A percentile compares a stretch with the other conserved stretches of the same genome.
phyloP scores from a whole-genome alignment of 2,888 invertebrate genomes.

The Erebia ligea region DNA sequence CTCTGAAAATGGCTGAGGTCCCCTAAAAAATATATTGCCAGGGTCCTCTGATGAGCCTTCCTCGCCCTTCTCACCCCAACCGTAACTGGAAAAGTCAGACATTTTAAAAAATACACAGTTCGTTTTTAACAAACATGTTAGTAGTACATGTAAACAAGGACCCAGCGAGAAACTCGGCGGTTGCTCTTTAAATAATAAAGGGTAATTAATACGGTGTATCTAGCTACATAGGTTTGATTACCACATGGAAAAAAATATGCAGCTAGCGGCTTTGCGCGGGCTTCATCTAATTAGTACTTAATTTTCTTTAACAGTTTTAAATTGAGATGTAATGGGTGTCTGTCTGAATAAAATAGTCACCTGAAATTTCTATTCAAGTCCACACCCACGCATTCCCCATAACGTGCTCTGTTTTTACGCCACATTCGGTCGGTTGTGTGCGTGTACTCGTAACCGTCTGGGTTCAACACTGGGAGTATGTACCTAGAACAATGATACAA shows the following conservation, averaged over 20 bases:
- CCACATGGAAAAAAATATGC: no score
- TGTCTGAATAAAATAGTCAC: constrained; percentile 44
- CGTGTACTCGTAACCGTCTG: constrained; percentile 94
- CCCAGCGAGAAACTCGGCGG: no score
- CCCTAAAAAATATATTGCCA: constrained; percentile 92
- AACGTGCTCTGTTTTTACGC: constrained; percentile 88
- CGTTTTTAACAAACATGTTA: no score
- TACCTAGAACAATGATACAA: constrained; percentile 69
- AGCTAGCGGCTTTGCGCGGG: no score
- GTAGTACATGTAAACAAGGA: no score
- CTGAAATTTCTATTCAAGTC: constrained; percentile 95
- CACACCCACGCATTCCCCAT: constrained; percentile 88
- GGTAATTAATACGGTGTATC: no score
- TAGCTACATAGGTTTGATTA: no score
- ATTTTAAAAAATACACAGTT: not conserved
- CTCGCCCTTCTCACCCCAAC: constrained; percentile 94
- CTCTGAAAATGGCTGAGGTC: constrained; percentile 92
- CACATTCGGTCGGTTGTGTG: constrained; percentile 92
- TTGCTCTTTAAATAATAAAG: no score
- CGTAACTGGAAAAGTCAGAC: constrained; percentile 76
- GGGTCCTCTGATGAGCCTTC: constrained; percentile 92
- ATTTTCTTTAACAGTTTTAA: no score
- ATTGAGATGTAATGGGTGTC: no score
- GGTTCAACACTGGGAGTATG: constrained; percentile 89
- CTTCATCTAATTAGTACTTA: no score